Percentiles rank a stretch among this genome's conserved stretches.
Conservation (phyloP, 2,797 vertebrate genomes). For the Etheostoma perlongum region DNA sequence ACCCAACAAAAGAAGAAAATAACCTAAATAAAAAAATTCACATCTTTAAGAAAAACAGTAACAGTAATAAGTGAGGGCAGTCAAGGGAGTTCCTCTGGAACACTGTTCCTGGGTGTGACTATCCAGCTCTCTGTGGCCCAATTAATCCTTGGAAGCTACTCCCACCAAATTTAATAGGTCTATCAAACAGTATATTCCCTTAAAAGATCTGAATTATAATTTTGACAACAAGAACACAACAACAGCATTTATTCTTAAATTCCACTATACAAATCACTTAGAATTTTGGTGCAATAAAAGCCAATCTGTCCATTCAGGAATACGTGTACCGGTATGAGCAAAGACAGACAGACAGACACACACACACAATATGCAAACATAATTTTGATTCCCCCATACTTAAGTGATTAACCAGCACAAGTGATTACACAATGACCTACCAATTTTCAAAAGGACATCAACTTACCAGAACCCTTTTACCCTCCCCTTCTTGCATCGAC, state of each 20-base stretch:
- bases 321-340: not conserved
- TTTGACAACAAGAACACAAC: conserved; percentile 12
- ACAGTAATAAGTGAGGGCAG: conserved; percentile 33
- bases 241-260: conserved; percentile 20
- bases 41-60: conserved; percentile 27
- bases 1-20: not conserved
- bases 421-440: conserved; percentile 40
- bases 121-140: conserved; percentile 47
- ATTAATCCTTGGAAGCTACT: conserved; percentile 32
- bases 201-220: conserved; percentile 20
- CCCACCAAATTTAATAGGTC: conserved; percentile 12
- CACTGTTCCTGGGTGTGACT: conserved; percentile 39
- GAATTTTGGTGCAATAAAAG: conserved; percentile 15
- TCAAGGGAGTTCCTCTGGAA: conserved; percentile 33
- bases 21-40: conserved; percentile 11
- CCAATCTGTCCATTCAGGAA: conserved; percentile 12
- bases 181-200: conserved; percentile 16
- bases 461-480: conserved; percentile 31
- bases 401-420: conserved; percentile 43
- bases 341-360: not conserved
- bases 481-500: conserved; percentile 38
- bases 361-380: conserved; percentile 32
- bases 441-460: conserved; percentile 39
- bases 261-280: conserved; percentile 7
- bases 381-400: conserved; percentile 24